These are phyloP conservation scores for Ammodytes dubius DNA, from an alignment of 2,113 vertebrate genomes.

Conservation along the genomic window DNA sequence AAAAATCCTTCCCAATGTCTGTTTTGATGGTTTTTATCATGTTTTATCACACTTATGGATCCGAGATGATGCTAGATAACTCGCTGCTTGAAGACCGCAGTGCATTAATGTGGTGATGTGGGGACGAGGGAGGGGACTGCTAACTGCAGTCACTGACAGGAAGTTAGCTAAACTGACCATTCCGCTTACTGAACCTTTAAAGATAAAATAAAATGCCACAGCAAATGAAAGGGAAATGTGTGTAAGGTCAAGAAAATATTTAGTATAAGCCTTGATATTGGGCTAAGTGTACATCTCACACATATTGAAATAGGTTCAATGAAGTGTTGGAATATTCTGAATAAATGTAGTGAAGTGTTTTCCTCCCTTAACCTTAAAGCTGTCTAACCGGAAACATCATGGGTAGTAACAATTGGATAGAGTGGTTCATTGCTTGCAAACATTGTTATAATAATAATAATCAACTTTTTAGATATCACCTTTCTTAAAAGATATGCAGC, in stretches of 20 bases:
- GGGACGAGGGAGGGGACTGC: too few species aligned
- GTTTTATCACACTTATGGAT: too few species aligned
- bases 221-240: background rate
- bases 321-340: background rate
- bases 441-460: background rate
- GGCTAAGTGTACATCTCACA: background rate
- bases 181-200: too few species aligned
- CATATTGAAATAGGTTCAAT: background rate
- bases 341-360: background rate
- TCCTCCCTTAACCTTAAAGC: background rate
- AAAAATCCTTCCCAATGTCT: too few species aligned
- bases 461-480: too few species aligned
- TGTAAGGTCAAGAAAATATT: background rate
- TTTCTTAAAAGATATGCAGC: too few species aligned
- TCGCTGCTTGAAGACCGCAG: too few species aligned
- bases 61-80: too few species aligned
- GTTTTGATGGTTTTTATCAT: too few species aligned
- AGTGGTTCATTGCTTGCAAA: background rate
- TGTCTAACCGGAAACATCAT: background rate
- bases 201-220: background rate
- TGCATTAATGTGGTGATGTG: too few species aligned
- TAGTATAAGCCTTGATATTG: background rate
- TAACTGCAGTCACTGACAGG: too few species aligned
- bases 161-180: too few species aligned
- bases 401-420: fast-evolving